Evolutionary conservation across 2,113 vertebrate species (phyloP).

Genomic region (Melierax canorus): DNA sequence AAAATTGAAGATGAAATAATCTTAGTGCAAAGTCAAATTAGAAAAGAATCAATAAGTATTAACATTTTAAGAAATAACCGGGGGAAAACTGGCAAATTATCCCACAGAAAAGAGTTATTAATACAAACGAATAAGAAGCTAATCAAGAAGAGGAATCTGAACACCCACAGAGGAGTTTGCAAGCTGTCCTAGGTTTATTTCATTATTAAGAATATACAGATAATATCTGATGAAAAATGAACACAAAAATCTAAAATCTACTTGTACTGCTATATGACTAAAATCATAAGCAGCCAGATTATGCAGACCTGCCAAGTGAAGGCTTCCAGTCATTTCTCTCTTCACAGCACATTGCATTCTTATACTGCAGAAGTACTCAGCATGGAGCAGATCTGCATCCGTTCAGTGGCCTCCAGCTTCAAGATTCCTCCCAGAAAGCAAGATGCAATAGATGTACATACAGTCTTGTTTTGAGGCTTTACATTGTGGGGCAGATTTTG

Average conservation of each 20-base stretch:
- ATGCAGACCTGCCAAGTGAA: background rate
- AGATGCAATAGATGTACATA: background rate
- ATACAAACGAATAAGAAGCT: background rate
- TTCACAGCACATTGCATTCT: background rate
- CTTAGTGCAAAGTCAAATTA: background rate
- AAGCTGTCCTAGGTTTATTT: background rate
- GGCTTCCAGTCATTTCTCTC: background rate
- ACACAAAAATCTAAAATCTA: background rate
- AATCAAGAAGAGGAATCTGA: background rate
- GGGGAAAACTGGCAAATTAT: background rate
- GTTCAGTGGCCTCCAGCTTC: background rate
- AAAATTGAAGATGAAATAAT: background rate
- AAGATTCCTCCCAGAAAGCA: background rate
- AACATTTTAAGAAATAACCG: background rate
- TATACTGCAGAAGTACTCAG: background rate
- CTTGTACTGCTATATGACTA: background rate
- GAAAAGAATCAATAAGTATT: background rate
- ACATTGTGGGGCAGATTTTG: background rate
- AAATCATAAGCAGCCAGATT: background rate
- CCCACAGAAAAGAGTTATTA: background rate
- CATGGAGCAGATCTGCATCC: background rate
- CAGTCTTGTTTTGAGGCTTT: background rate
- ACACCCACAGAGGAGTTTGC: constrained; percentile 4
- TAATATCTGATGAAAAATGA: background rate
- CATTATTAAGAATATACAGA: background rate